phyloP scores from a whole-genome alignment of 2,797 vertebrate species.

The Chelonia mydas region DNA sequence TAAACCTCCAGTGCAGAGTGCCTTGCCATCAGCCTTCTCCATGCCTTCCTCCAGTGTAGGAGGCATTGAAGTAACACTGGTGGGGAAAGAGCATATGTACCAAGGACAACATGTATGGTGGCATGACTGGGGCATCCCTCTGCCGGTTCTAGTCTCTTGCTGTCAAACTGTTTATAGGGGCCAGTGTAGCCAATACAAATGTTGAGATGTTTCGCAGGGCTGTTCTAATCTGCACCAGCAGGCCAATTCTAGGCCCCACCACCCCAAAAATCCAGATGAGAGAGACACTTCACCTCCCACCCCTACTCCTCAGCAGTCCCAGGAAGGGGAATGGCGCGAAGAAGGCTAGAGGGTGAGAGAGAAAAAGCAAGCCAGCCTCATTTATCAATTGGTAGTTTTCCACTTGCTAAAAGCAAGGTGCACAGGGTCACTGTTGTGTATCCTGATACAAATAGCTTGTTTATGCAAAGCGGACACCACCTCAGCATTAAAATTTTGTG shows the following conservation, averaged over 20 bases:
- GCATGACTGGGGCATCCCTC: neutral
- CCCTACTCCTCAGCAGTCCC: fast-evolving
- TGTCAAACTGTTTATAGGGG: fast-evolving
- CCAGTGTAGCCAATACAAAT: fast-evolving
- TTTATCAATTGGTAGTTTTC: neutral
- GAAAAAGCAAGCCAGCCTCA: neutral
- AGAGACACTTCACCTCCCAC: neutral
- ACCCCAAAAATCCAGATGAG: neutral
- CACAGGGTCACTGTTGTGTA: neutral
- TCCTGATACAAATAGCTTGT: neutral
- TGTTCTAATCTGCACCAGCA: neutral
- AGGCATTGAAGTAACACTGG: neutral
- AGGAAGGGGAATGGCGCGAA: neutral
- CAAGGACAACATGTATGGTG: neutral
- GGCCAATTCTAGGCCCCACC: neutral
- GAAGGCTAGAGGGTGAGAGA: fast-evolving
- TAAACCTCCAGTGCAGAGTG: fast-evolving
- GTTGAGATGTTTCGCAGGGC: fast-evolving
- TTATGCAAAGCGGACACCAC: neutral
- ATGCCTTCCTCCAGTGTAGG: fast-evolving
- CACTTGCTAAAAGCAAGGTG: neutral
- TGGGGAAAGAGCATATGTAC: neutral
- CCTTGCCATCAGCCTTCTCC: fast-evolving
- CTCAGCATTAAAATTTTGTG: conserved; percentile 9
- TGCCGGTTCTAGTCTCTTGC: neutral